A percentile compares a stretch with the other conserved stretches of the same genome.
Evolutionary conservation across 1,140 invertebrate species (phyloP).

Genomic region (Thereuonema tuberculata): DNA sequence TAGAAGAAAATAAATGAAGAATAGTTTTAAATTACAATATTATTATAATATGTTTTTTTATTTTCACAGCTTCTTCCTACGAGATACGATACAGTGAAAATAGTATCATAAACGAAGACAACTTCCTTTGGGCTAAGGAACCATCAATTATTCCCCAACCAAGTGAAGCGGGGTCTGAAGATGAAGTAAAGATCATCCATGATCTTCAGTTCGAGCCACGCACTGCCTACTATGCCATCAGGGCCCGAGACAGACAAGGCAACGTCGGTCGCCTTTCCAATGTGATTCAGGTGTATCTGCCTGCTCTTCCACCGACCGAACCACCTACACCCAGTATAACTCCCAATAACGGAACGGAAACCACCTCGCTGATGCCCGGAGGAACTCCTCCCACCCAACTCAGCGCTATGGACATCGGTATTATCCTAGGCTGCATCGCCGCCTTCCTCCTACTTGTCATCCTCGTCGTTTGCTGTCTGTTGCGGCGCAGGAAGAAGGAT

Average conservation of each 20-base stretch:
- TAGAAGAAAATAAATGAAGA: no score
- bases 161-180: slow-evolving; percentile 31
- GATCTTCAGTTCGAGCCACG: background rate
- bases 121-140: slow-evolving; percentile 28
- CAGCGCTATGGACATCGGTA: background rate
- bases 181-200: slow-evolving; percentile 32
- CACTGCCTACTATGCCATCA: slow-evolving; percentile 36
- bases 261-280: slow-evolving; percentile 40
- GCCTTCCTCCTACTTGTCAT: background rate
- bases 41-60: no score
- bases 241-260: slow-evolving; percentile 33
- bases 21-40: no score
- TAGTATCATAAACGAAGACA: slow-evolving; percentile 27
- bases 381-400: background rate
- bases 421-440: background rate
- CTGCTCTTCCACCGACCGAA: background rate
- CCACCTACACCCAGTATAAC: background rate
- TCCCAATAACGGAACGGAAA: background rate
- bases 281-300: slow-evolving; percentile 31
- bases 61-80: slow-evolving; percentile 34
- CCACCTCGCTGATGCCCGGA: background rate
- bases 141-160: slow-evolving; percentile 27
- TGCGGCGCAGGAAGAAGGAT: background rate
- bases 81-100: slow-evolving; percentile 31
- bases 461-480: background rate